Conservation (phyloP, 2,113 vertebrate species). For the Erythrocebus patas region DNA sequence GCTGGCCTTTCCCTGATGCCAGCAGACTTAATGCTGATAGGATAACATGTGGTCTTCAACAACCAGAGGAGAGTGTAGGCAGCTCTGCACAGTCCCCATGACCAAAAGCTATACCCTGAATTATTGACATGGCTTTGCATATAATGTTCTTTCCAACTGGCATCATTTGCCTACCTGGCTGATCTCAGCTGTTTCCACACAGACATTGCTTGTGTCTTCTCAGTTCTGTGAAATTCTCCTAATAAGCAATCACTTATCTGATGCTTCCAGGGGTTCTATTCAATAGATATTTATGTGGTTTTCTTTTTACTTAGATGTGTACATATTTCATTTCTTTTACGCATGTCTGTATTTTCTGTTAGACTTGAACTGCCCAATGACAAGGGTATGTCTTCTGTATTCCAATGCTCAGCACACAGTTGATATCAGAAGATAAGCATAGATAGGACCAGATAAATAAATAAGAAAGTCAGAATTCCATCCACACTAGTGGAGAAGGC, state of each 20-base stretch:
- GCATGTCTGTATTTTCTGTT: background rate
- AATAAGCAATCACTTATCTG: background rate
- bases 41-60: background rate
- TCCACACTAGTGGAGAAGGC: background rate
- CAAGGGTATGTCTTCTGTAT: background rate
- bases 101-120: background rate
- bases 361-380: background rate
- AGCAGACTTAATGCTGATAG: background rate
- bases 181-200: background rate
- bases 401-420: background rate
- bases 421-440: background rate
- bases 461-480: background rate
- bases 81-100: background rate
- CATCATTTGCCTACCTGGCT: background rate
- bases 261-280: background rate
- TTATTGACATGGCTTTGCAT: background rate
- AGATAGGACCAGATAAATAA: background rate
- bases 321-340: background rate
- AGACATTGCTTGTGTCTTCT: background rate
- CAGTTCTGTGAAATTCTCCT: background rate
- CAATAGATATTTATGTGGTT: background rate
- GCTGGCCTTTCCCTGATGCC: conserved; percentile 1
- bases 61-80: background rate
- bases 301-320: background rate
- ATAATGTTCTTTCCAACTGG: background rate